These are phyloP conservation scores for Corvus cornix DNA, from an alignment of 2,113 vertebrate genomes.

Conservation along the genomic window DNA sequence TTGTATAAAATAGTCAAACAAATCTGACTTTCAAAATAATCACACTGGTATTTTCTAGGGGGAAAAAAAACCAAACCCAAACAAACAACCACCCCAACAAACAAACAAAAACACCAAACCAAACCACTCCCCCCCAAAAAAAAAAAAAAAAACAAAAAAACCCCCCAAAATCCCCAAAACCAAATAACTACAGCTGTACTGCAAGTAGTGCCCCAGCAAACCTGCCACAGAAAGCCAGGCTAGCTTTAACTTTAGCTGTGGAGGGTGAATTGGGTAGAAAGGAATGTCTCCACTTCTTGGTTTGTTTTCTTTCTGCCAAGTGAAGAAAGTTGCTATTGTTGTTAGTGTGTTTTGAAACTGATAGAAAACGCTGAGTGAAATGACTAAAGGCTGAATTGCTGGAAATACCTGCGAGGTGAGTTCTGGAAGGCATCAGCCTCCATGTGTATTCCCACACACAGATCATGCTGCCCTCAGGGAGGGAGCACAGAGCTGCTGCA, in stretches of 20 bases:
- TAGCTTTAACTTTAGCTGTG: background rate
- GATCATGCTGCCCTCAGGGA: background rate
- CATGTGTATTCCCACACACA: background rate
- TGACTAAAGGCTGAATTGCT: constrained; percentile 27
- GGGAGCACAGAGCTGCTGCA: background rate
- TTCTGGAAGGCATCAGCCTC: constrained; percentile 4
- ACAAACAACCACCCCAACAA: background rate
- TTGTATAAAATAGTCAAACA: background rate
- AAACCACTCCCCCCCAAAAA: background rate
- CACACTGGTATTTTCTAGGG: background rate
- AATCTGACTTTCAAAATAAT: background rate
- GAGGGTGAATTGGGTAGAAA: background rate
- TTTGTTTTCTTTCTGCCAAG: background rate
- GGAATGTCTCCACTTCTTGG: background rate
- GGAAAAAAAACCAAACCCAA: background rate
- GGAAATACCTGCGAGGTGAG: constrained; percentile 45
- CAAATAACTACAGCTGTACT: background rate
- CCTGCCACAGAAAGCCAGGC: background rate
- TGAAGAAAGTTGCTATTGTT: constrained; percentile 51
- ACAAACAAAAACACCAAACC: background rate
- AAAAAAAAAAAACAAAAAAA: background rate
- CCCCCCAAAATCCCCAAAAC: background rate
- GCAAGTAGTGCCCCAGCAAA: background rate
- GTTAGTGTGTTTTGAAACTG: constrained; percentile 39
- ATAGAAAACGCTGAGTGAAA: constrained; percentile 45